Base-by-base conservation (phyloP, 2,113 vertebrate genomes). In the Anser cygnoides region DNA sequence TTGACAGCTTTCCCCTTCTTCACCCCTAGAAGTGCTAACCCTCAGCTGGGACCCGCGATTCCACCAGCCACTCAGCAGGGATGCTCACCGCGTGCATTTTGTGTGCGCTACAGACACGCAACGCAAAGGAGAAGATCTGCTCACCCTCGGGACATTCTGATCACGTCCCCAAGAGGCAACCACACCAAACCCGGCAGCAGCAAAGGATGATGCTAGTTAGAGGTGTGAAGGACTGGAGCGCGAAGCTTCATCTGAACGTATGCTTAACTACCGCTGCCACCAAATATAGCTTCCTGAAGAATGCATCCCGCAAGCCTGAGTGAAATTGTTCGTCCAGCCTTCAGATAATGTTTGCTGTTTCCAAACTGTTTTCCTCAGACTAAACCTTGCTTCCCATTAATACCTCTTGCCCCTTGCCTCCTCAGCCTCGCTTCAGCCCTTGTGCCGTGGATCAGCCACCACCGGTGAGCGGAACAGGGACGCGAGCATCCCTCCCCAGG, bases 181-280 rank as follows among this genome's bases (percentile, higher is more conserved):
- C 63, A 83, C 66, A 81, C 26, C 41, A 66, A 71, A 90, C 15
- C 25, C 2, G 5, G 83, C 87, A 72, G 81, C 19, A 61, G 78
- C 4, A 15, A 85, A 84, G 66, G 84, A 92, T 37, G 79, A 41
- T 82, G 83, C 85, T 61, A 54, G 90, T 46, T 25, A 14, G 62
- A 91, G 65, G 73, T 84, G 89, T 87, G 83, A 88, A 96, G 82
- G 75, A 80, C 71, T 70, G 28, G 62, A 91, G 77, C 1, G 84
- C 81, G 44, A 61, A 82, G 76, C 84, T 85, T 68, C 78, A 59
- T 61, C 89, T 78, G 54, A 75, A 43, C 26, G 72, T 93, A 23
- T 73, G 80, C 85, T 78, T 89, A 85, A 89, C 68, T 81, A 63
- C 71, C 73, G 90, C 91, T 80, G 83, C 59, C 63, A 73, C 90